Evolutionary conservation across 2,113 vertebrate species (phyloP).

Genomic region (Ictalurus furcatus): DNA sequence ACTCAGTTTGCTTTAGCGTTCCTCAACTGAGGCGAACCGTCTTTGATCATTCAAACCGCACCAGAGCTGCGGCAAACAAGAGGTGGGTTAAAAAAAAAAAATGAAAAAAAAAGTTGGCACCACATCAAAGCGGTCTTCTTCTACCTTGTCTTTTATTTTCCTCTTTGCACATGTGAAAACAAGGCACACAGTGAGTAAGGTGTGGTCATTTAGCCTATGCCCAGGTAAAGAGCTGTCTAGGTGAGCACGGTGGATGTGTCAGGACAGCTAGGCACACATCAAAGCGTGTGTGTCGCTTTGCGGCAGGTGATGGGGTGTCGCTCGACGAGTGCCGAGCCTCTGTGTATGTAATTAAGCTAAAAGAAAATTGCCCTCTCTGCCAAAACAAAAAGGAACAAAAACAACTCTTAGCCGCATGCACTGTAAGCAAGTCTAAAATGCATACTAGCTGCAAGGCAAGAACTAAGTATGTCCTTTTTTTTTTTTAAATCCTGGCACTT

Average conservation of each 20-base stretch:
- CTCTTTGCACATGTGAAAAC: constrained; percentile 52
- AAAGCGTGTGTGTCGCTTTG: constrained; percentile 33
- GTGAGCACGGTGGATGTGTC: constrained; percentile 35
- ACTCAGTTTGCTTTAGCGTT: constrained; percentile 54
- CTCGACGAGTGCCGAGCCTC: constrained; percentile 24
- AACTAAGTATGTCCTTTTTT: not conserved
- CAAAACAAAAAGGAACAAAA: constrained; percentile 57
- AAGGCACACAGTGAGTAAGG: constrained; percentile 47
- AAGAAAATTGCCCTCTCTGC: constrained; percentile 48
- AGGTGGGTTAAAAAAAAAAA: constrained; percentile 12
- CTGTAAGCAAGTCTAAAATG: not conserved
- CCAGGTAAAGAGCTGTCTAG: constrained; percentile 60
- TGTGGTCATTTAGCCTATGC: constrained; percentile 40
- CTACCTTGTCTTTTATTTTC: constrained; percentile 40
- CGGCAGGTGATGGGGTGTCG: constrained; percentile 53
- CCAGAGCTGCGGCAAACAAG: constrained; percentile 39
- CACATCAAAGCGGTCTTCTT: constrained; percentile 56
- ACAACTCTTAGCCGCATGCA: constrained; percentile 17
- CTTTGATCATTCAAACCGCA: constrained; percentile 64
- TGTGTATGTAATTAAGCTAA: constrained; percentile 57
- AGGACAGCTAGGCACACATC: constrained; percentile 42
- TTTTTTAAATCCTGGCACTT: not conserved
- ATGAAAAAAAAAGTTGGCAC: constrained; percentile 44
- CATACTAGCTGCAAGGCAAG: not conserved
- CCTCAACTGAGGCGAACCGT: constrained; percentile 35